Percentiles rank a stretch among this genome's conserved stretches.
These are phyloP conservation scores for Idaea biselata DNA, from an alignment of 2,888 invertebrate genomes.

Conservation along the genomic window DNA sequence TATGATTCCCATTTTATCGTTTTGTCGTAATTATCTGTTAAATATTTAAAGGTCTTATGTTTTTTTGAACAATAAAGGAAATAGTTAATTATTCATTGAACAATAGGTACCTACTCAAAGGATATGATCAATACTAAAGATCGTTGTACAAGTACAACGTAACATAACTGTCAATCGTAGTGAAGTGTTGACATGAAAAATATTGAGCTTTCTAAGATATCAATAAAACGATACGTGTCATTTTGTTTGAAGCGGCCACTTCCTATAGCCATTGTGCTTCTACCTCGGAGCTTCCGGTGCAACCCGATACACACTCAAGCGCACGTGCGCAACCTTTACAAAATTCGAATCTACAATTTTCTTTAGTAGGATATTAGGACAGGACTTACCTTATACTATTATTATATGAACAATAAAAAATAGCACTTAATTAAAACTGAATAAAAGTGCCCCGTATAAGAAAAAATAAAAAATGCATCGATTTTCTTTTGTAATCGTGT, in stretches of 20 bases:
- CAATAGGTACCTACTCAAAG: not conserved
- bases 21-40: not conserved
- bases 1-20: slow-evolving; percentile 10
- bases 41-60: not conserved
- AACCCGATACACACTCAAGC: slow-evolving; percentile 80
- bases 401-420: slow-evolving; percentile 27
- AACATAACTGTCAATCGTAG: slow-evolving; percentile 50
- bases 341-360: slow-evolving; percentile 60
- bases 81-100: not conserved
- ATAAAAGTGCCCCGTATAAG: not conserved
- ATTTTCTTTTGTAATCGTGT: not conserved
- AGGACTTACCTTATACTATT: slow-evolving; percentile 14
- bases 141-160: slow-evolving; percentile 18
- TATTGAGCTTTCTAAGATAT: slow-evolving; percentile 77
- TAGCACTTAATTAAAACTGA: not conserved
- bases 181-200: slow-evolving; percentile 70
- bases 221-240: slow-evolving; percentile 80
- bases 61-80: not conserved
- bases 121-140: not conserved
- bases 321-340: slow-evolving; percentile 79
- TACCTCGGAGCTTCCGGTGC: slow-evolving; percentile 73
- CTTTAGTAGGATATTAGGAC: slow-evolving; percentile 50
- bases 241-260: slow-evolving; percentile 77
- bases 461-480: not conserved
- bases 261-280: slow-evolving; percentile 76